phyloP scores from a whole-genome alignment of 2,113 vertebrate genomes.

The Anoura caudifer region DNA sequence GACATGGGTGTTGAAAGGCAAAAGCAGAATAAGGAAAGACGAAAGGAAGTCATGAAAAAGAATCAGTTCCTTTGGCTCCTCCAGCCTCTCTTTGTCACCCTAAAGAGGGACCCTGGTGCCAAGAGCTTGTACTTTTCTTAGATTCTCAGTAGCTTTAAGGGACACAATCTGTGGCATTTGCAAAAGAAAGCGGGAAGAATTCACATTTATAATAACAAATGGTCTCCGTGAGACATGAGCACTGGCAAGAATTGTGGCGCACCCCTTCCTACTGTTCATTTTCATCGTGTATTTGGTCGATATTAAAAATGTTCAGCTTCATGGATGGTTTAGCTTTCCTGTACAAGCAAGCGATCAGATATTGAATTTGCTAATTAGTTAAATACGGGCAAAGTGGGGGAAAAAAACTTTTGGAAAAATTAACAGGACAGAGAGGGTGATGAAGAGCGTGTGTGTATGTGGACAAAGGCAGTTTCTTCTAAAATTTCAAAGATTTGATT shows the following conservation, averaged over 20 bases:
- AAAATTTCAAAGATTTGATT: slow-evolving; percentile 43
- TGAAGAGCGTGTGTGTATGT: neutral
- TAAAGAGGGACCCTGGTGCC: neutral
- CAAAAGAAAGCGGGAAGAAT: neutral
- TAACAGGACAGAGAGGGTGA: neutral
- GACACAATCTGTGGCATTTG: neutral
- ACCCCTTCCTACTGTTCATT: neutral
- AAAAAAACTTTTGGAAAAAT: neutral
- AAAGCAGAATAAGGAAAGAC: neutral
- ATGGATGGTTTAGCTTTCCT: slow-evolving; percentile 39
- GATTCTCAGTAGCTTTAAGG: neutral
- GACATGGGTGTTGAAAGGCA: neutral
- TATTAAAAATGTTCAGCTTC: slow-evolving; percentile 32
- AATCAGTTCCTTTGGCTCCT: neutral
- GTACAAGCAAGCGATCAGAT: neutral
- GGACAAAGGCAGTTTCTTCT: neutral
- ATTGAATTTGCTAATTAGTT: slow-evolving; percentile 61
- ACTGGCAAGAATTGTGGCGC: rapidly evolving
- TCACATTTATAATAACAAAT: neutral
- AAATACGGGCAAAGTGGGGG: slow-evolving; percentile 45
- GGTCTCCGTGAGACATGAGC: neutral
- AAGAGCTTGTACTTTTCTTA: neutral
- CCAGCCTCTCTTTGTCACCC: neutral
- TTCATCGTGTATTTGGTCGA: neutral
- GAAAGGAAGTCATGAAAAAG: neutral